Base-by-base conservation (phyloP, 2,888 invertebrate genomes). In the Ophioninae sp. region DNA sequence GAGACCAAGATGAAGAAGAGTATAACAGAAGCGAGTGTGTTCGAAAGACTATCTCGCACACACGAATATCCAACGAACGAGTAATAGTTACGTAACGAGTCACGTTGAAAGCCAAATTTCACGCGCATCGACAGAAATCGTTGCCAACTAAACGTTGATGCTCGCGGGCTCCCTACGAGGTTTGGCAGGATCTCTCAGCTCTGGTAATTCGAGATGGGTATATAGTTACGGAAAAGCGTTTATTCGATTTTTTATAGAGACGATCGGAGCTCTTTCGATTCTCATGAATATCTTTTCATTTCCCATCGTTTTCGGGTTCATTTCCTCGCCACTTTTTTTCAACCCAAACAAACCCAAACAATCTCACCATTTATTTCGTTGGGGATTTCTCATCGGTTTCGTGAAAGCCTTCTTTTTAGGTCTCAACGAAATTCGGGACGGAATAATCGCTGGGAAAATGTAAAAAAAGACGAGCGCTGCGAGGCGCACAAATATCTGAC, bases 111-210 rank as follows among this genome's bases (percentile, higher is more conserved):
- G 91, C 90, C 91, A 90, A 92, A 91, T 91, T 92, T 91, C 89
- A 90, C 91, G 90, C 89, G 88, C 90, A 91, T 91, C 91, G 91
- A 89, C 89, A 90, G 90, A 91, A 91, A 91, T 90, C 90, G 87
- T 85, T 92, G 92, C 92, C 92, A 92, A 92, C 88, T 89, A 89
- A 89, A 90, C 72, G 72, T 41, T 67, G 7, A 61, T 61, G 77
- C 44, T 59, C 87, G 56, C 51, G 23, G 87, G 87, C 85, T 86
- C 85, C 65, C 61, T 71, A 75, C 67, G 79, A 80, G 75, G 82
- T 84, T 84, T 84, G 82, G 83, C 83, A 85, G 84, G 81, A 81
- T 41, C 73, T 82, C 58, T 69, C 63, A 63, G 65, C 74, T 73
- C 77, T 85, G 51, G 86, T 85, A 87, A 82, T 82, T 84, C 85